phyloP scores from a whole-genome alignment of 2,797 vertebrate genomes.

The Chelon auratus region DNA sequence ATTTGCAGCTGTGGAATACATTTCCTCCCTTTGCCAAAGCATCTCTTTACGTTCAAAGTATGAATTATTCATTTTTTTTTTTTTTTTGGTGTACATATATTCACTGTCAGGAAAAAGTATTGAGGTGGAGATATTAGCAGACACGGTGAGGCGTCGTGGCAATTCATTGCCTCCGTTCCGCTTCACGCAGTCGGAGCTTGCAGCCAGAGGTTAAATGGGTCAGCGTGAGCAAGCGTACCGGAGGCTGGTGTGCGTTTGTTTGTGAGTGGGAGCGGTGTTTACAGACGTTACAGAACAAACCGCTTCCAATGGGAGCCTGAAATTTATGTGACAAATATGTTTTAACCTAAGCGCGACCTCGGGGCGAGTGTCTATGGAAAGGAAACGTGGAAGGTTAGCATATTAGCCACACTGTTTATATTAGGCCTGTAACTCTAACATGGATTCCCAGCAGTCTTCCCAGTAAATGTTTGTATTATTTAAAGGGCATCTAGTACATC shows the following conservation, averaged over 20 bases:
- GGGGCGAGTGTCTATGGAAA: slow-evolving; percentile 25
- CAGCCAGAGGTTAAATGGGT: slow-evolving; percentile 51
- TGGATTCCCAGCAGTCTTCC: not conserved
- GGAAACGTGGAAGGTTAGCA: slow-evolving; percentile 18
- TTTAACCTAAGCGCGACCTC: slow-evolving; percentile 49
- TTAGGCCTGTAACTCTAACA: slow-evolving; percentile 11
- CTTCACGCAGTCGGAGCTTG: slow-evolving; percentile 16
- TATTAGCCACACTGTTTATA: slow-evolving; percentile 30
- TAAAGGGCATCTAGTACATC: no score
- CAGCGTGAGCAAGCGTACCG: slow-evolving; percentile 22
- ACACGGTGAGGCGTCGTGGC: not conserved
- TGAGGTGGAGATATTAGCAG: slow-evolving; percentile 8
- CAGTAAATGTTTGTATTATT: no score
- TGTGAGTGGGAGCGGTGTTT: slow-evolving; percentile 43
- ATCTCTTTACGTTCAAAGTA: slow-evolving; percentile 32
- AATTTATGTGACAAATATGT: slow-evolving; percentile 62
- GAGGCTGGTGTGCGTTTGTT: slow-evolving; percentile 1
- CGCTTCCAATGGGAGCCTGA: slow-evolving; percentile 36
- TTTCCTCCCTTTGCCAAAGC: slow-evolving; percentile 25
- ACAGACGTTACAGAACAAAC: slow-evolving; percentile 48
- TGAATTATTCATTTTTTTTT: slow-evolving; percentile 64
- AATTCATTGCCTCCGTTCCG: not conserved
- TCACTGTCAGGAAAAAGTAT: slow-evolving; percentile 2
- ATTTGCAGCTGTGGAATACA: slow-evolving; percentile 41
- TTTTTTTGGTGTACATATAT: slow-evolving; percentile 23